Evolutionary conservation across 2,113 vertebrate species (phyloP).

Genomic region (Micromys minutus): DNA sequence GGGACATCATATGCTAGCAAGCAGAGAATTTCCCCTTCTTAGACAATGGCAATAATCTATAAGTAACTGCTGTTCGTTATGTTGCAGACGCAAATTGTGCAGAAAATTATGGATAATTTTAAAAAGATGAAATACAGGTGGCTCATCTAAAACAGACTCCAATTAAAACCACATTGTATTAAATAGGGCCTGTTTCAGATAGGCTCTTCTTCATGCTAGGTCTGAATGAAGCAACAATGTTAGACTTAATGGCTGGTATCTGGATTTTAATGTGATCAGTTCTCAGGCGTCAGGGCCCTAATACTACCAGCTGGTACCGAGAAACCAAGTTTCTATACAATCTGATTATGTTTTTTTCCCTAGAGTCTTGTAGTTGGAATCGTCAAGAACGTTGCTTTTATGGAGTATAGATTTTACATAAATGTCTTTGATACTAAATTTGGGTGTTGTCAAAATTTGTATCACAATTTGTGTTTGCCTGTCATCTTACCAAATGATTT

Average conservation of each 20-base stretch:
- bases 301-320: constrained; percentile 78
- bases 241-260: constrained; percentile 79
- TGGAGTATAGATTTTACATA: constrained; percentile 64
- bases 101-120: constrained; percentile 83
- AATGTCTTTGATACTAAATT: constrained; percentile 59
- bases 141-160: constrained; percentile 81
- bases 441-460: constrained; percentile 61
- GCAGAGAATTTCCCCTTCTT: constrained; percentile 55
- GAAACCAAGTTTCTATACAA: constrained; percentile 72
- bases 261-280: constrained; percentile 80
- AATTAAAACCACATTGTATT: constrained; percentile 84
- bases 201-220: constrained; percentile 77
- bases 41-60: constrained; percentile 79
- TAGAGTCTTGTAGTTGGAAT: constrained; percentile 53
- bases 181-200: constrained; percentile 75
- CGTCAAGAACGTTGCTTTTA: constrained; percentile 68
- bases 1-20: constrained; percentile 44
- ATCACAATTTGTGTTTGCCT: neutral
- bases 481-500: constrained; percentile 25
- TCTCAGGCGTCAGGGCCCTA: constrained; percentile 68
- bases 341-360: constrained; percentile 70
- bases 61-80: constrained; percentile 76
- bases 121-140: constrained; percentile 83
- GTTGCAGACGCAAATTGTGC: constrained; percentile 79
- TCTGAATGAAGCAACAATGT: constrained; percentile 78